Conservation (phyloP, 2,888 invertebrate species). For the Flexamia atlantica region DNA sequence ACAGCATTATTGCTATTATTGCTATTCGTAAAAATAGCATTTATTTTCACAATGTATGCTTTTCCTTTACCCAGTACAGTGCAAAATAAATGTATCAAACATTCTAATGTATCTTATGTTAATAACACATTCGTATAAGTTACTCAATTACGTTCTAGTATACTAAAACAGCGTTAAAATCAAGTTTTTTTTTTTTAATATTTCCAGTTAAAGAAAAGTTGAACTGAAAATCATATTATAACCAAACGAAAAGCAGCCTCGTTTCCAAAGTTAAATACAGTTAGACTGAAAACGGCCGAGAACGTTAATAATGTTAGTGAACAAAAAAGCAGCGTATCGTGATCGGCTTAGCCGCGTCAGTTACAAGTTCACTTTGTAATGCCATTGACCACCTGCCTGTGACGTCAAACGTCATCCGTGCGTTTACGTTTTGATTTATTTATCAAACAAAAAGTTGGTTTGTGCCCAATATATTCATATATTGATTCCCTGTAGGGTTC, state of each 20-base stretch:
- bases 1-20: no score
- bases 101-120: no score
- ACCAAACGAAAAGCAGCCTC: background rate
- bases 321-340: conserved; percentile 48
- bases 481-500: background rate
- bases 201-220: no score
- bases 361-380: conserved; percentile 51
- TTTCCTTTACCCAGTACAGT: no score
- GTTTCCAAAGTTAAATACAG: conserved; percentile 25
- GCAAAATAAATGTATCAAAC: no score
- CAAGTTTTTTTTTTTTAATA: no score
- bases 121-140: no score
- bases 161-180: no score
- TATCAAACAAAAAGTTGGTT: background rate
- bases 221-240: no score
- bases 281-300: conserved; percentile 44
- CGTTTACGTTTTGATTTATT: conserved; percentile 5
- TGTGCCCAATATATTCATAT: background rate
- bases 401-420: conserved; percentile 8
- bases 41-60: no score
- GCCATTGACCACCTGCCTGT: conserved; percentile 15
- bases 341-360: conserved; percentile 50
- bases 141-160: no score
- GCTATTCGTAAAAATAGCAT: no score
- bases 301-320: conserved; percentile 48